Percentiles rank a stretch among this genome's conserved stretches.
These are phyloP conservation scores for Rotaria socialis DNA, from an alignment of 2,888 invertebrate species.

Conservation along the genomic window DNA sequence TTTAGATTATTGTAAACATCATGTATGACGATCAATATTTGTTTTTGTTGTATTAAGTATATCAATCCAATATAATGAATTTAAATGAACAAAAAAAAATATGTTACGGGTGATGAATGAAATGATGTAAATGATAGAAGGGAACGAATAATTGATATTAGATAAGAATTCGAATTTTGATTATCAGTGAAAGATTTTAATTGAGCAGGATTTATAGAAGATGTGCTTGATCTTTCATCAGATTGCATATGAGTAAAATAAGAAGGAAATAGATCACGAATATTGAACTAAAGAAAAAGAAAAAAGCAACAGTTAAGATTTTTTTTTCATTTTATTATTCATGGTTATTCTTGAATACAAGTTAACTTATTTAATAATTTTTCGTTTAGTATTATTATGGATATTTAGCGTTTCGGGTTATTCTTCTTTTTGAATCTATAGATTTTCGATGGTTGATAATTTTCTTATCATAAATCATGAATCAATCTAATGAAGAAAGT, in stretches of 20 bases:
- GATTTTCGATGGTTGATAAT: too few relatives aligned
- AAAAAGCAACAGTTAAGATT: too few relatives aligned
- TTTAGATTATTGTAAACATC: not conserved
- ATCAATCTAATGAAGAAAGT: too few relatives aligned
- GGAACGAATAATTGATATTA: not conserved
- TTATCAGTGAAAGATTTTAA: not conserved
- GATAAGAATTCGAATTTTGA: not conserved
- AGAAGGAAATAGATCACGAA: conserved; percentile 25
- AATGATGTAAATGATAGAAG: not conserved
- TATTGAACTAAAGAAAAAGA: not conserved
- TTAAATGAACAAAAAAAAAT: not conserved
- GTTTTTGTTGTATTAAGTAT: not conserved
- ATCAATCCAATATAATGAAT: conserved; percentile 11
- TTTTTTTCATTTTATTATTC: too few relatives aligned
- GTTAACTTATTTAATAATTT: too few relatives aligned
- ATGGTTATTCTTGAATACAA: too few relatives aligned
- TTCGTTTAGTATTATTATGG: too few relatives aligned
- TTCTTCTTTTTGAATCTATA: too few relatives aligned
- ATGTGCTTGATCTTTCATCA: not conserved
- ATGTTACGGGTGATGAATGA: not conserved
- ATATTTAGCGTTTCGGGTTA: too few relatives aligned
- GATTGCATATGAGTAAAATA: not conserved
- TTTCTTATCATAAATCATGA: too few relatives aligned
- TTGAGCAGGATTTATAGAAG: not conserved
- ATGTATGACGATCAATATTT: conserved; percentile 7